Evolutionary conservation across 1,140 invertebrate genomes (phyloP).

Genomic region (Anoplophora glabripennis): DNA sequence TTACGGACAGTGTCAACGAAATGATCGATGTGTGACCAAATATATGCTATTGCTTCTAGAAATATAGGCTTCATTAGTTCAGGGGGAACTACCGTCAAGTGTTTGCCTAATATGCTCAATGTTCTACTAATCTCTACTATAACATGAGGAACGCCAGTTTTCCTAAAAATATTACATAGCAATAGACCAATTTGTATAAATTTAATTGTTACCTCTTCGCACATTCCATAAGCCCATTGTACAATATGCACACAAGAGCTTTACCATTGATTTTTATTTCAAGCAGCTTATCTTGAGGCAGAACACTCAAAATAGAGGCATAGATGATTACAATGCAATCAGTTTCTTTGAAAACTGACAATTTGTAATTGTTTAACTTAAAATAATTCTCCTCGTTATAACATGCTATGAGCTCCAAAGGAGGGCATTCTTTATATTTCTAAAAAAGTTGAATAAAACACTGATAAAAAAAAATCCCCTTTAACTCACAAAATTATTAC

Average conservation of each 20-base stretch:
- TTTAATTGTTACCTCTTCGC: slow-evolving; percentile 19
- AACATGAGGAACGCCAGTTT: slow-evolving; percentile 19
- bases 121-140: slow-evolving; percentile 23
- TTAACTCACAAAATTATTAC: slow-evolving; percentile 19
- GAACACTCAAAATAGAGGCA: slow-evolving; percentile 24
- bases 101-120: slow-evolving; percentile 18
- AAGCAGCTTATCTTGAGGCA: slow-evolving; percentile 23
- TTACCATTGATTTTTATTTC: slow-evolving; percentile 23
- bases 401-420: slow-evolving; percentile 8
- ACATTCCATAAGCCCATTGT: slow-evolving; percentile 25
- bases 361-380: slow-evolving; percentile 9
- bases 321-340: slow-evolving; percentile 24
- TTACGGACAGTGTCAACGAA: slow-evolving; percentile 28
- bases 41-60: slow-evolving; percentile 23
- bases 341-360: slow-evolving; percentile 16
- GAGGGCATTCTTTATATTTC: slow-evolving; percentile 20
- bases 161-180: slow-evolving; percentile 13
- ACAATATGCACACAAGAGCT: slow-evolving; percentile 19
- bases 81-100: slow-evolving; percentile 20
- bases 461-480: not conserved
- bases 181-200: not conserved
- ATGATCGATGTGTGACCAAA: slow-evolving; percentile 25
- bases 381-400: slow-evolving; percentile 2
- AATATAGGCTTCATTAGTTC: slow-evolving; percentile 21
- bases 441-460: slow-evolving; percentile 15